Evolutionary conservation across 2,888 invertebrate species (phyloP), one percentile per base, ranked within the genome.

Genomic region (Adineta ricciae): DNA sequence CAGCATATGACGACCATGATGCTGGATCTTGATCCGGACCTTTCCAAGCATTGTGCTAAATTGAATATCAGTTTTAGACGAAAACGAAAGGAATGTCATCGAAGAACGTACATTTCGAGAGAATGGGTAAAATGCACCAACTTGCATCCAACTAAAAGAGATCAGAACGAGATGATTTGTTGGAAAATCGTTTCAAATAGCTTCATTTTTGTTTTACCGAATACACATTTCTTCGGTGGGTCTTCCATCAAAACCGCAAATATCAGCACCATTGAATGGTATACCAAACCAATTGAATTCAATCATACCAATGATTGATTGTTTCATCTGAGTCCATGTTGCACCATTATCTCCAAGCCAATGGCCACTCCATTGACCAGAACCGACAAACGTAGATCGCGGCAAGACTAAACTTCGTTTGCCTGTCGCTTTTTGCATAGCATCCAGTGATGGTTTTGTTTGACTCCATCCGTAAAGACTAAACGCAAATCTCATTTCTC

Each of bases 1-100:
- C 92, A 27, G 94, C 94, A 78, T 91, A 91, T 0, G 94, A 89
- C 95, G 84, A 64, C 85, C 85, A 91, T 27, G 93, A 92, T 5
- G 93, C 95, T 0, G 96, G 95, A 92, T 96, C 95, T 92, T 96
- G 95, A 73, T 94, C 85, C 14, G 46, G 83, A 72, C 19, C 38
- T 85, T 83, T 83, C 85, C 83, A 83, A 49, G 56, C 83, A 72
- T 85, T 85, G 27, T 85, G 85, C 50, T 50, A 19, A 50, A 50
- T 16, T 16, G 19, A 16, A 50, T 19, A 50, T 2, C 2, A 3
- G 50, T 50, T 50, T 50, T 50, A 16, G 2, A 16, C 9, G 3
- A 19, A 19, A 16, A 9, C 2, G 19, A 50, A 50, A 50, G 9
- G 19, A 50, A 50, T 2, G 14, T 9, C 2, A 50, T 7, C 2